Percentiles rank a stretch among this genome's conserved stretches.
Conservation (phyloP, 2,888 invertebrate species). For the Arge pagana region DNA sequence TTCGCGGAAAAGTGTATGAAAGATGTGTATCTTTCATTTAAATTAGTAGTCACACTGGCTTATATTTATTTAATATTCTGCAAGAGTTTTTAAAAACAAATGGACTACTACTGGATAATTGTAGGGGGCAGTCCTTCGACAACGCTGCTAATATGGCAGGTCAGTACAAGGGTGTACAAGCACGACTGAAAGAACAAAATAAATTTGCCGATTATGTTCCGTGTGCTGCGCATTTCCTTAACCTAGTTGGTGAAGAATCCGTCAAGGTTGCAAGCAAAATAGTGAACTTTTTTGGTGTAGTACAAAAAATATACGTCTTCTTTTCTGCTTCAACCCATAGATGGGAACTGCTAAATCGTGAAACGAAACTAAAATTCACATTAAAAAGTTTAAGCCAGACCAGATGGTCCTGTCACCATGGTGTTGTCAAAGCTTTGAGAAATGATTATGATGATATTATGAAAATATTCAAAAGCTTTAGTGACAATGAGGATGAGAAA, state of each 20-base stretch:
- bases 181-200: slow-evolving; percentile 27
- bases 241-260: slow-evolving; percentile 25
- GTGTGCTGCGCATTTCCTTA: slow-evolving; percentile 35
- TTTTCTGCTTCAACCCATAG: not conserved
- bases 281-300: not conserved
- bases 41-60: too few species aligned
- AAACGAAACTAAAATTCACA: too few species aligned
- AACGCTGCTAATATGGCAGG: slow-evolving; percentile 37
- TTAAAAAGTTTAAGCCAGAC: slow-evolving; percentile 7
- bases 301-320: not conserved
- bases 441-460: too few species aligned
- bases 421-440: not conserved
- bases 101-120: too few species aligned
- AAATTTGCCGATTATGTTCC: slow-evolving; percentile 29
- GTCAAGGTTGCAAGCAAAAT: not conserved
- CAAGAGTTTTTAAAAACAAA: too few species aligned
- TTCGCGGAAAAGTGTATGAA: too few species aligned
- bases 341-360: slow-evolving; percentile 3
- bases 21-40: too few species aligned
- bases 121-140: slow-evolving; percentile 35
- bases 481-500: not conserved
- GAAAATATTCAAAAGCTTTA: not conserved
- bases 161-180: slow-evolving; percentile 31
- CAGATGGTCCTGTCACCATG: slow-evolving; percentile 8
- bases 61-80: too few species aligned